Evolutionary conservation across 2,113 vertebrate genomes (phyloP).

Genomic region (Gavialis gangeticus): DNA sequence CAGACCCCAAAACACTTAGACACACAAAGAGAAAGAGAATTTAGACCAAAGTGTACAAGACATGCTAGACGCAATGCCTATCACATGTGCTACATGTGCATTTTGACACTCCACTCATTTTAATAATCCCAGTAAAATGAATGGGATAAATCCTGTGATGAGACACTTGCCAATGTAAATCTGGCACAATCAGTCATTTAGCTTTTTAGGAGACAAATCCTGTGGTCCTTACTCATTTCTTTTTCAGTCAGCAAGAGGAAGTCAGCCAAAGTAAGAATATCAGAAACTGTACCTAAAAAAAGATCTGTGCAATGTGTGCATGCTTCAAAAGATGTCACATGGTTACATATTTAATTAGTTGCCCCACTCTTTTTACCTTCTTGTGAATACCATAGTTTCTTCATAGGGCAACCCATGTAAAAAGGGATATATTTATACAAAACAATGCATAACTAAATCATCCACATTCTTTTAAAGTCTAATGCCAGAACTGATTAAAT

Average conservation of each 20-base stretch:
- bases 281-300: constrained; percentile 11
- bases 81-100: too few species aligned
- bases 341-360: constrained; percentile 12
- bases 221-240: not conserved
- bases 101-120: not conserved
- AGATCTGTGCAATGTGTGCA: constrained; percentile 1
- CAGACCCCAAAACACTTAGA: too few species aligned
- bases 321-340: not conserved
- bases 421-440: constrained; percentile 79
- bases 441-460: constrained; percentile 64
- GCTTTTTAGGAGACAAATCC: constrained; percentile 8
- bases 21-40: too few species aligned
- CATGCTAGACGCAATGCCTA: too few species aligned
- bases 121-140: not conserved
- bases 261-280: constrained; percentile 9
- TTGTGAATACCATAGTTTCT: constrained; percentile 61
- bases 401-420: constrained; percentile 76
- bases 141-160: not conserved
- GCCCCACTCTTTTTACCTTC: constrained; percentile 59
- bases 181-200: not conserved
- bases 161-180: not conserved
- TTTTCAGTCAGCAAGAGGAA: constrained; percentile 5
- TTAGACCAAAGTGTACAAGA: too few species aligned
- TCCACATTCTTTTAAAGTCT: fast-evolving
- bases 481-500: constrained; percentile 72